These are phyloP conservation scores for Therioaphis trifolii DNA, from an alignment of 2,888 invertebrate genomes.

Conservation along the genomic window DNA sequence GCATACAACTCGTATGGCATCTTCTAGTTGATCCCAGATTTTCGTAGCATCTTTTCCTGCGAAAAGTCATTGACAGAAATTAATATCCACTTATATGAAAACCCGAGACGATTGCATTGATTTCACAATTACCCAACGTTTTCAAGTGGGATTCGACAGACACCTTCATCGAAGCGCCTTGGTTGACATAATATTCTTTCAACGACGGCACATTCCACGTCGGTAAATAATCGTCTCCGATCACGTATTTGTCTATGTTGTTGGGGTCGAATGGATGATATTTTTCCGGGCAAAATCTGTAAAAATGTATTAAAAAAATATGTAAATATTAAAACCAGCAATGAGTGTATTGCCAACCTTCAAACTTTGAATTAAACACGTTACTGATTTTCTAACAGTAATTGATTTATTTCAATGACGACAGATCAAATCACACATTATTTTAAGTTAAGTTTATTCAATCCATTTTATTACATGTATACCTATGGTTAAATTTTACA, in stretches of 20 bases:
- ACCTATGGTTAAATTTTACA: too few relatives aligned
- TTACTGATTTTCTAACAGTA: too few relatives aligned
- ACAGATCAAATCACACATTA: too few relatives aligned
- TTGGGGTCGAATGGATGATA: constrained; percentile 90
- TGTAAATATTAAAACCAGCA: constrained; percentile 27
- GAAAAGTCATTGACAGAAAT: constrained; percentile 58
- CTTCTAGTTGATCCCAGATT: constrained; percentile 85
- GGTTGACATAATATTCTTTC: constrained; percentile 76
- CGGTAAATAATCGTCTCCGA: constrained; percentile 93
- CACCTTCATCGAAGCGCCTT: constrained; percentile 86
- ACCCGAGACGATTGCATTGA: background rate
- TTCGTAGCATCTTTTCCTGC: constrained; percentile 76
- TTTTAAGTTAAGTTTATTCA: too few relatives aligned
- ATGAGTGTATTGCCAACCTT: too few relatives aligned
- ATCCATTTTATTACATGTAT: too few relatives aligned
- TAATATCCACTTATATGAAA: background rate
- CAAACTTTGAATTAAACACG: too few relatives aligned
- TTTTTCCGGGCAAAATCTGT: constrained; percentile 88
- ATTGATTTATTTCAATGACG: too few relatives aligned
- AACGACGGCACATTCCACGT: constrained; percentile 91
- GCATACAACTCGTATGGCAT: constrained; percentile 79
- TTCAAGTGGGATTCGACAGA: constrained; percentile 83
- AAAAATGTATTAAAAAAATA: constrained; percentile 66
- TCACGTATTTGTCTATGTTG: constrained; percentile 88
- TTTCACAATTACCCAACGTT: constrained; percentile 68